Evolutionary conservation across 1,140 invertebrate genomes (phyloP).

Genomic region (Oppia nitens): DNA sequence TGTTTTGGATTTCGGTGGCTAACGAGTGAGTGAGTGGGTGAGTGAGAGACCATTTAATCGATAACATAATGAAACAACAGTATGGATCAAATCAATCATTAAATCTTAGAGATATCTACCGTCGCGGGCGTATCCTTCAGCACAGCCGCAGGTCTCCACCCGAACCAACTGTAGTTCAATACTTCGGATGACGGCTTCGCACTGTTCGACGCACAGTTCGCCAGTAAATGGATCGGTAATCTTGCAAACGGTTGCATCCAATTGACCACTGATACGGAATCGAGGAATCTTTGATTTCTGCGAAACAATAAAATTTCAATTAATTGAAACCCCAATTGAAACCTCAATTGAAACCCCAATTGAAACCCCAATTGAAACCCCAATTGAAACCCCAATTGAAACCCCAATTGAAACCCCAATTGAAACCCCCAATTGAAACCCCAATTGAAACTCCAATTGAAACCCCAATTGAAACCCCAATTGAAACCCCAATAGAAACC

Average conservation of each 20-base stretch:
- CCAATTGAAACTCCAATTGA: background rate
- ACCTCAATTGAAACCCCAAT: background rate
- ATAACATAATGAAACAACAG: background rate
- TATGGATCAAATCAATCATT: background rate
- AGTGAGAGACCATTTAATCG: no score
- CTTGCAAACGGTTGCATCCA: conserved; percentile 62
- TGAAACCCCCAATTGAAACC: background rate
- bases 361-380: background rate
- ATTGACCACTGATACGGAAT: conserved; percentile 61
- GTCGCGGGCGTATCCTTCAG: conserved; percentile 83
- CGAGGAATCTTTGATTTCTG: conserved; percentile 49
- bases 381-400: background rate
- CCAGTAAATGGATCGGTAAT: conserved; percentile 75
- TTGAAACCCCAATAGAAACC: background rate
- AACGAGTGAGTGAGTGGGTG: conserved; percentile 4
- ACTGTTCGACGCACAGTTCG: conserved; percentile 55
- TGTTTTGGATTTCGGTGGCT: conserved; percentile 95
- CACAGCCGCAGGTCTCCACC: conserved; percentile 87
- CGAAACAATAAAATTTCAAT: conserved; percentile 17
- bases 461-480: background rate
- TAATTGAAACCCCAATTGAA: background rate
- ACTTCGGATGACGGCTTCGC: conserved; percentile 65
- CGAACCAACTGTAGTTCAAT: conserved; percentile 85
- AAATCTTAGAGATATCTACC: conserved; percentile 35
- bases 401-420: background rate